These are phyloP conservation scores for Coendou prehensilis DNA, from an alignment of 2,797 vertebrate species.

Conservation along the genomic window DNA sequence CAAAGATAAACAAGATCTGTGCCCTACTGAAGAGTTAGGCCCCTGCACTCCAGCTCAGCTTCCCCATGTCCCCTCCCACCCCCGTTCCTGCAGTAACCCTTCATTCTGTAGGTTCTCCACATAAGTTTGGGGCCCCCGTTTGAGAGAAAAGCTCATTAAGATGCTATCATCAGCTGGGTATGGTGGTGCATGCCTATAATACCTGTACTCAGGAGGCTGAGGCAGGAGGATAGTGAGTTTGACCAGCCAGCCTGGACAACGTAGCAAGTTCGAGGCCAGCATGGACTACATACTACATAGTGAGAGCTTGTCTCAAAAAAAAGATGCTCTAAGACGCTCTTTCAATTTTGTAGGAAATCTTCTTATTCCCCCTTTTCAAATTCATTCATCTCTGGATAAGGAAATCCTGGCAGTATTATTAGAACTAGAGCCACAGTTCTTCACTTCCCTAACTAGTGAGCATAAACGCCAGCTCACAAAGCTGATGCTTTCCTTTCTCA, in stretches of 20 bases:
- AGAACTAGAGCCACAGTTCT: neutral
- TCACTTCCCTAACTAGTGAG: neutral
- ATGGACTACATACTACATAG: neutral
- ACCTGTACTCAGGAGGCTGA: neutral
- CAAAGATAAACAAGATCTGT: neutral
- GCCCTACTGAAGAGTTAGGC: neutral
- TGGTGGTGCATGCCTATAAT: neutral
- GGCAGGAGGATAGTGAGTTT: neutral
- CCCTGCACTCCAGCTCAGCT: neutral
- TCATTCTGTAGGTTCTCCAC: neutral
- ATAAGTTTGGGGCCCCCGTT: neutral
- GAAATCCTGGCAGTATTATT: neutral
- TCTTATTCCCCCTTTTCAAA: neutral
- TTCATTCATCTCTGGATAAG: neutral
- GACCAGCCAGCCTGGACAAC: neutral
- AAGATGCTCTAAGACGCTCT: neutral
- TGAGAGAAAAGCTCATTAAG: neutral
- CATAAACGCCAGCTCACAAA: neutral
- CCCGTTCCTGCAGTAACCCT: neutral
- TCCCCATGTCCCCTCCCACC: neutral
- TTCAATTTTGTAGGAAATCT: neutral
- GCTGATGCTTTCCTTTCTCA: constrained; percentile 8
- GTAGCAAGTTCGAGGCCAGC: too few relatives aligned
- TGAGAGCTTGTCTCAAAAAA: neutral
- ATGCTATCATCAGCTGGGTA: neutral